phyloP scores from a whole-genome alignment of 2,113 vertebrate species.

The Tetrax tetrax region DNA sequence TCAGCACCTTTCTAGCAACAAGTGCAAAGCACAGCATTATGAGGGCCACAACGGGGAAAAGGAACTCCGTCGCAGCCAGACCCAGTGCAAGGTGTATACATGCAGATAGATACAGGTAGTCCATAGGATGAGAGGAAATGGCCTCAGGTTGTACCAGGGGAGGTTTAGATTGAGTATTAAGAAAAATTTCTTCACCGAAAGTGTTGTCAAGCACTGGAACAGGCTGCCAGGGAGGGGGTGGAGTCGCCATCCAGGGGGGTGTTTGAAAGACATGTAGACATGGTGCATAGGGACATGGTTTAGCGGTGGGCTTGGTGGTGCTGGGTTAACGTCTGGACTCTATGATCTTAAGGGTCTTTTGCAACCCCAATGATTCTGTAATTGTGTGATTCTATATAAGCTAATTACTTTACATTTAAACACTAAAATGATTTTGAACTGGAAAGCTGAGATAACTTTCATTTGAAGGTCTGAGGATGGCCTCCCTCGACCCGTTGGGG shows the following conservation, averaged over 20 bases:
- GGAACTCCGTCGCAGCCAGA: too few species aligned
- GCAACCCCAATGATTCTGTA: neutral
- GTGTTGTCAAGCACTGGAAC: neutral
- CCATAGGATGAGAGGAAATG: neutral
- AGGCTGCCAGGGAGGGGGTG: neutral
- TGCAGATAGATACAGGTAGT: too few species aligned
- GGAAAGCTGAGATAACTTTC: neutral
- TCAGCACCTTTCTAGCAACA: too few species aligned
- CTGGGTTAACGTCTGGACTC: neutral
- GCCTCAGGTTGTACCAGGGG: neutral
- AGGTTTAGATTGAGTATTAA: neutral
- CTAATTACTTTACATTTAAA: neutral
- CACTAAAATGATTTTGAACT: neutral
- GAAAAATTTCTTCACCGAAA: neutral
- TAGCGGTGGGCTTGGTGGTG: neutral
- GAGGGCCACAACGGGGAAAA: too few species aligned
- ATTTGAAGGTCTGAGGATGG: neutral
- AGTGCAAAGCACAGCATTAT: too few species aligned
- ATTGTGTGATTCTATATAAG: neutral
- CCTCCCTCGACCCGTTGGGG: fast-evolving
- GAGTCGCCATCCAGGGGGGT: neutral
- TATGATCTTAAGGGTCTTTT: neutral
- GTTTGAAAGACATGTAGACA: fast-evolving
- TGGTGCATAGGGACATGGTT: neutral
- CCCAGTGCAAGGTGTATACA: too few species aligned